Evolutionary conservation across 2,113 vertebrate species (phyloP).

Genomic region (Trinectes maculatus): DNA sequence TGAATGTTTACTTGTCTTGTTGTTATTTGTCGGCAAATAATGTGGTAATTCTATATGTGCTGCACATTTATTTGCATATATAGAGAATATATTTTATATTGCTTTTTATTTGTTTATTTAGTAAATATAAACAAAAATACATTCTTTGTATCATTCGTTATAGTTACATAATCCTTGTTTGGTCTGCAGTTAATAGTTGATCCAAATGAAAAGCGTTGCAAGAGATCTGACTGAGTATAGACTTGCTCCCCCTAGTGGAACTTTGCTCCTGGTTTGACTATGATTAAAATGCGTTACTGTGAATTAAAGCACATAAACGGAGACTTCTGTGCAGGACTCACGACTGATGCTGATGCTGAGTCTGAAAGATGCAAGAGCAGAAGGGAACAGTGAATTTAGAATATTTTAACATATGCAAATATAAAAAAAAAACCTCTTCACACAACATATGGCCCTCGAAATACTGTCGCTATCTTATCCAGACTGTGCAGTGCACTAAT

Average conservation of each 20-base stretch:
- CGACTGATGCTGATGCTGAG: no score
- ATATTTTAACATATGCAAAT: not conserved
- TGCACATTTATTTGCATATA: no score
- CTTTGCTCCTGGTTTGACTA: not conserved
- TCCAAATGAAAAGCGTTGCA: not conserved
- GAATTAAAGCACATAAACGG: no score
- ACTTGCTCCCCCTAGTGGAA: conserved; percentile 36
- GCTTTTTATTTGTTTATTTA: not conserved
- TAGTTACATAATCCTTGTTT: no score
- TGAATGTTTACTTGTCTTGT: no score
- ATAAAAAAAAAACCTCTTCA: not conserved
- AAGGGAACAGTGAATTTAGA: not conserved
- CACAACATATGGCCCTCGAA: no score
- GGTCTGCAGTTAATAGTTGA: not conserved
- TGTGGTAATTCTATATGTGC: no score
- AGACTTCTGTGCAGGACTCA: no score
- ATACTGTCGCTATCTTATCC: no score
- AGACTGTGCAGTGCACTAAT: not conserved
- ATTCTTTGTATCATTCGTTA: not conserved
- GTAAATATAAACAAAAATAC: not conserved
- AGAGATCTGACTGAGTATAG: not conserved
- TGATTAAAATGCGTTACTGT: not conserved
- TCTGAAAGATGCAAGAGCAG: conserved; percentile 28
- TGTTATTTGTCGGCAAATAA: no score
- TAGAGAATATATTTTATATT: not conserved